Base-by-base conservation (phyloP, 2,797 vertebrate genomes). In the Pantherophis vulpinus region DNA sequence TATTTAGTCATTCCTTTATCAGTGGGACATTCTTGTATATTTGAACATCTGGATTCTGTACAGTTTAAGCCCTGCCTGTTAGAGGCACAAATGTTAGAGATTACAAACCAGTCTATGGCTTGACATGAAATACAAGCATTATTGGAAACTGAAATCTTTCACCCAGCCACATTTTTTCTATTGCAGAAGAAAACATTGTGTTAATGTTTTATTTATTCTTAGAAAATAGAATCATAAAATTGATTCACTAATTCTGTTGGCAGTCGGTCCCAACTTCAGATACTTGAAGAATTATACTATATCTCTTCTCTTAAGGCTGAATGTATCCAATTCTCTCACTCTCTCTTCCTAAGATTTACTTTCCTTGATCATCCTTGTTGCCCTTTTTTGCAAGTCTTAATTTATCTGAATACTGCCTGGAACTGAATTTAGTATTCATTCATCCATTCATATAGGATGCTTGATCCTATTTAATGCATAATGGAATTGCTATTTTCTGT, bases 1-100 rank as follows among this genome's bases (percentile, higher is more conserved):
- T 94, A 92, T 94, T 47, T 91, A 88, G 42, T 94, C 91, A 94
- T 79, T 87, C 47, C 29, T 92, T 59, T 86, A 91, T 83, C 63
- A 92, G 86, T 86, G 58, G 66, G 51, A 59, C 91, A 91, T 86
- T 90, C 79, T 87, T 90, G 16, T 58, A 58, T 54, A 91, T 58
- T 58, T n/a, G 89, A 88, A 89, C 59, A 87, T 92, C 51, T 94
- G 91, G 79, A 90, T 86, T 88, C 58, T 83, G 51, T 90, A 94
- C 58, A 79, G 47, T 58, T 83, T 88, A 88, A 90, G 58, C 27
- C n/a, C 56, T 79, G 47, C 47, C 47, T 79, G 18, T 92, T 42
- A 42, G 3, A 42, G 42, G 83, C 60, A 79, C 25, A 74, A 92
- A 93, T 92, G 60, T 90, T 90, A 79, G 47, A 83, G 12, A 42